These are phyloP conservation scores for Leucoraja erinaceus DNA, from an alignment of 2,113 vertebrate genomes.

Conservation along the genomic window DNA sequence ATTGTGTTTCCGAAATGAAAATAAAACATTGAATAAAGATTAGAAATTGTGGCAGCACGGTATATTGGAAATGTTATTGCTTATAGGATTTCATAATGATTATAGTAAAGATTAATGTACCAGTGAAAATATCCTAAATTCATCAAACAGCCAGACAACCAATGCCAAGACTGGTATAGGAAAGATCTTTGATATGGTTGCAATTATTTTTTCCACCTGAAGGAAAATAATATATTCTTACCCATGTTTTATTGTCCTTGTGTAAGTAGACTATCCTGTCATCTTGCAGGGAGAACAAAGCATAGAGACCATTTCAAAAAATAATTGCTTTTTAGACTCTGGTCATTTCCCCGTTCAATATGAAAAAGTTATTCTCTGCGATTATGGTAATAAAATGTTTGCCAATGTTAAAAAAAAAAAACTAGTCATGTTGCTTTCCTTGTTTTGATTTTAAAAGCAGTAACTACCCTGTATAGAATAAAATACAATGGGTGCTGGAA, in stretches of 20 bases:
- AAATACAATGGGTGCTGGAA: too few species aligned
- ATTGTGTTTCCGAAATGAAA: background rate
- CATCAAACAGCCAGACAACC: background rate
- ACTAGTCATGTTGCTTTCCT: background rate
- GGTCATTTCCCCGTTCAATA: background rate
- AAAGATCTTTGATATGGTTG: background rate
- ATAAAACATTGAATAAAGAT: background rate
- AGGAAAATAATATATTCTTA: background rate
- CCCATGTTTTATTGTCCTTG: background rate
- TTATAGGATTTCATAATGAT: background rate
- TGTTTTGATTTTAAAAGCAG: background rate
- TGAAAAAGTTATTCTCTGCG: background rate
- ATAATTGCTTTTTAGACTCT: background rate
- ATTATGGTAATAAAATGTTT: background rate
- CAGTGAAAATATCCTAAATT: background rate
- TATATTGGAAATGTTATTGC: slow-evolving; percentile 2
- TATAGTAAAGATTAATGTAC: background rate
- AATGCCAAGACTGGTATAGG: background rate
- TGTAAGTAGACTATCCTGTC: background rate
- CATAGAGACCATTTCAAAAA: background rate
- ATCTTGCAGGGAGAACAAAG: background rate
- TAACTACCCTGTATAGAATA: background rate
- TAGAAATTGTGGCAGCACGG: background rate
- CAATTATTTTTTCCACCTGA: background rate
- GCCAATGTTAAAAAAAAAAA: background rate